Evolutionary conservation across 2,797 vertebrate species (phyloP).

Genomic region (Graptemys geographica): DNA sequence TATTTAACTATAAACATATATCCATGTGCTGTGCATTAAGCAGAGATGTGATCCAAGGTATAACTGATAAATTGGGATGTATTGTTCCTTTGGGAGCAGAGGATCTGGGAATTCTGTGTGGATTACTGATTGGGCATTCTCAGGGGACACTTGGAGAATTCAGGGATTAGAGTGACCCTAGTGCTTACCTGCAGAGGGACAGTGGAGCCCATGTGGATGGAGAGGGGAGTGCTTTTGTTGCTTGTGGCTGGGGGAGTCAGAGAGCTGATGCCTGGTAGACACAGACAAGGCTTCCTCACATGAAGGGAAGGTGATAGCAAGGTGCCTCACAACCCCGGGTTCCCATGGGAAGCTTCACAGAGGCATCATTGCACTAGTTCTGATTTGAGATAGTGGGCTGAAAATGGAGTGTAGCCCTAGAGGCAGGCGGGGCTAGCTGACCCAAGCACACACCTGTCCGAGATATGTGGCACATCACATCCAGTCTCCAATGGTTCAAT

Average conservation of each 20-base stretch:
- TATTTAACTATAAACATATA: neutral
- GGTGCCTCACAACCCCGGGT: neutral
- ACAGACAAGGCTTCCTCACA: neutral
- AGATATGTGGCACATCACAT: neutral
- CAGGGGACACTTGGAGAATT: neutral
- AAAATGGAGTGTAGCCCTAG: neutral
- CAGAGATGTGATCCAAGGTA: neutral
- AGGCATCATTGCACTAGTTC: neutral
- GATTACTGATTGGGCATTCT: neutral
- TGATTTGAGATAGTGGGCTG: neutral
- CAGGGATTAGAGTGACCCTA: neutral
- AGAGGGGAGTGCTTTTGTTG: neutral
- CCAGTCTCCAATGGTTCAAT: neutral
- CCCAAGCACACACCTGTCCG: neutral
- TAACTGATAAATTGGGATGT: neutral
- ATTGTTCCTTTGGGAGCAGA: neutral
- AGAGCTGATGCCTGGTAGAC: neutral
- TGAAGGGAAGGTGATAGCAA: neutral
- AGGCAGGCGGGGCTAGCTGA: neutral
- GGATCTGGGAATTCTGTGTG: neutral
- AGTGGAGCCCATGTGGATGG: neutral
- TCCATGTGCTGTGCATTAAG: neutral
- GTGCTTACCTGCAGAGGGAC: neutral
- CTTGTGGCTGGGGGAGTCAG: neutral
- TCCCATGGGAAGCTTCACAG: neutral